Conservation (phyloP, 2,888 invertebrate genomes). For the Spialia ferax region DNA sequence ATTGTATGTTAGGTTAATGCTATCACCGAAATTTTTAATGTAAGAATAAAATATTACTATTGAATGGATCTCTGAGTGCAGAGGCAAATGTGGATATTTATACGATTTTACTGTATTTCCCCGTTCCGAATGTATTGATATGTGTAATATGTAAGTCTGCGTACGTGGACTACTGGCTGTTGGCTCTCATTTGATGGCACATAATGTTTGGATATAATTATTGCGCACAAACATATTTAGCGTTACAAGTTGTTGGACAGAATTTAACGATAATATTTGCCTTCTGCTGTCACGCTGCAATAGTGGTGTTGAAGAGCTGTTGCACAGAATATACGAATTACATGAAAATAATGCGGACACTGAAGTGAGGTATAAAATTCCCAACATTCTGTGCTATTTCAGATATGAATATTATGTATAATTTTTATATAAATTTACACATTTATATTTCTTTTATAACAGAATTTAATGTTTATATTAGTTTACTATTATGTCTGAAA, state of each 20-base stretch:
- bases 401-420: too few relatives aligned
- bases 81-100: constrained; percentile 37
- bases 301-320: too few relatives aligned
- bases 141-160: constrained; percentile 36
- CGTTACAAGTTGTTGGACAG: not conserved
- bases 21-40: constrained; percentile 37
- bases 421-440: too few relatives aligned
- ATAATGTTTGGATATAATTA: constrained; percentile 1
- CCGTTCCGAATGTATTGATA: constrained; percentile 35
- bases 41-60: constrained; percentile 36
- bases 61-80: constrained; percentile 38
- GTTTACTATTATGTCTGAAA: not conserved
- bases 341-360: too few relatives aligned
- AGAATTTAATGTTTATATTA: too few relatives aligned
- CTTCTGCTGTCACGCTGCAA: too few relatives aligned
- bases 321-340: too few relatives aligned
- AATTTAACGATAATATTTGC: not conserved
- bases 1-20: constrained; percentile 38
- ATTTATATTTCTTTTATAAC: not conserved
- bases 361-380: too few relatives aligned
- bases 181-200: not conserved
- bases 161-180: constrained; percentile 30
- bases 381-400: too few relatives aligned
- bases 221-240: not conserved
- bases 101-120: constrained; percentile 39